phyloP scores from a whole-genome alignment of 2,113 vertebrate genomes.

The Crotalus tigris region DNA sequence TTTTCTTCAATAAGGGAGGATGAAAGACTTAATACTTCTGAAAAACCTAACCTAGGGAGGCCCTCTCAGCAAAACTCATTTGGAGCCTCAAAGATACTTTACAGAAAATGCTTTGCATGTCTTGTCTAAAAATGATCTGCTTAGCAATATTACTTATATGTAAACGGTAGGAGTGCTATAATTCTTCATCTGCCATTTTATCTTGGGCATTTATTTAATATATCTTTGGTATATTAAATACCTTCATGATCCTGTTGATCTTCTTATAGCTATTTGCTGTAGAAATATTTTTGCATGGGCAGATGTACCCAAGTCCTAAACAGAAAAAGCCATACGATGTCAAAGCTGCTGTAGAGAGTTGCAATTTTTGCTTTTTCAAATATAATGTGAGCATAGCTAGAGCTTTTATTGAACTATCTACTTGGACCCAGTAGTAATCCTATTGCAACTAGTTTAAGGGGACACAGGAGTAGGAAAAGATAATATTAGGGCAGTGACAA shows the following conservation, averaged over 20 bases:
- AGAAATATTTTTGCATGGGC: conserved; percentile 16
- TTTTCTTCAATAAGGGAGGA: neutral
- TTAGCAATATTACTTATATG: neutral
- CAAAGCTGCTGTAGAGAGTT: neutral
- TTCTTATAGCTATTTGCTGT: conserved; percentile 28
- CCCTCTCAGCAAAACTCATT: conserved; percentile 28
- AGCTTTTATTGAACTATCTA: neutral
- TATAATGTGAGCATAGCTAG: neutral
- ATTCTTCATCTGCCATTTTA: conserved; percentile 12
- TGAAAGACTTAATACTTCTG: neutral
- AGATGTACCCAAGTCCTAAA: neutral
- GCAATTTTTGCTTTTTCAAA: neutral
- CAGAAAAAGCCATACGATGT: neutral
- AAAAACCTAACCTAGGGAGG: conserved; percentile 9
- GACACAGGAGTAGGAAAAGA: no score
- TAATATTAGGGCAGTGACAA: no score
- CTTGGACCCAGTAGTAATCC: neutral
- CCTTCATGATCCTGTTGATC: conserved; percentile 3
- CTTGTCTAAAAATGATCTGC: conserved; percentile 9
- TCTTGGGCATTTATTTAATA: conserved; percentile 4
- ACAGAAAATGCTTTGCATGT: conserved; percentile 17
- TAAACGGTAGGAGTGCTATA: conserved; percentile 24
- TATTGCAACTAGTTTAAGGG: no score
- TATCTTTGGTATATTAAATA: conserved; percentile 43
- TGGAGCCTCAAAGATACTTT: conserved; percentile 21